phyloP scores from a whole-genome alignment of 2,888 invertebrate genomes.

The Noctua janthe region DNA sequence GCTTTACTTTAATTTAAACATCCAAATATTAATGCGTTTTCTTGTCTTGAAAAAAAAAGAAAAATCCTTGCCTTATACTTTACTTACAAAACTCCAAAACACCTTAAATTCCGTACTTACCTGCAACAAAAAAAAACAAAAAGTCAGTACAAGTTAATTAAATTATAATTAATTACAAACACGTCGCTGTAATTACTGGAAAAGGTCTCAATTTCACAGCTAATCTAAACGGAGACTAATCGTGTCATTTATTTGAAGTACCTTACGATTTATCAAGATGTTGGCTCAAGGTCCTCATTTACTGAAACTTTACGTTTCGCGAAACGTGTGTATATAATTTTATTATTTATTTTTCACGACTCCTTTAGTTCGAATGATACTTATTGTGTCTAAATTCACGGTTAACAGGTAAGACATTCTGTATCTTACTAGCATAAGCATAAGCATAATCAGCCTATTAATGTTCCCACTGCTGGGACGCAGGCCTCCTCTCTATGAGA shows the following conservation, averaged over 20 bases:
- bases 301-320: not conserved
- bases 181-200: constrained; percentile 6
- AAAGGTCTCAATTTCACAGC: constrained; percentile 26
- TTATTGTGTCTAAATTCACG: no score
- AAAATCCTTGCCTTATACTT: not conserved
- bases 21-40: not conserved
- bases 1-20: not conserved
- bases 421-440: no score
- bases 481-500: no score
- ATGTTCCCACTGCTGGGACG: no score
- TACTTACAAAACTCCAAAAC: constrained; percentile 36
- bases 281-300: not conserved
- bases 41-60: not conserved
- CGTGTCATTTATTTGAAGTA: constrained; percentile 21
- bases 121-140: constrained; percentile 47
- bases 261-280: constrained; percentile 26
- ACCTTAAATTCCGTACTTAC: constrained; percentile 48
- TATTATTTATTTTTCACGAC: not conserved
- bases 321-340: not conserved
- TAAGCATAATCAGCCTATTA: no score
- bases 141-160: constrained; percentile 17
- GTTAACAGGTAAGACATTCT: no score
- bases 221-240: constrained; percentile 29
- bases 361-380: no score
- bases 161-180: constrained; percentile 37